phyloP scores from a whole-genome alignment of 2,113 vertebrate genomes.

The Saccopteryx bilineata region DNA sequence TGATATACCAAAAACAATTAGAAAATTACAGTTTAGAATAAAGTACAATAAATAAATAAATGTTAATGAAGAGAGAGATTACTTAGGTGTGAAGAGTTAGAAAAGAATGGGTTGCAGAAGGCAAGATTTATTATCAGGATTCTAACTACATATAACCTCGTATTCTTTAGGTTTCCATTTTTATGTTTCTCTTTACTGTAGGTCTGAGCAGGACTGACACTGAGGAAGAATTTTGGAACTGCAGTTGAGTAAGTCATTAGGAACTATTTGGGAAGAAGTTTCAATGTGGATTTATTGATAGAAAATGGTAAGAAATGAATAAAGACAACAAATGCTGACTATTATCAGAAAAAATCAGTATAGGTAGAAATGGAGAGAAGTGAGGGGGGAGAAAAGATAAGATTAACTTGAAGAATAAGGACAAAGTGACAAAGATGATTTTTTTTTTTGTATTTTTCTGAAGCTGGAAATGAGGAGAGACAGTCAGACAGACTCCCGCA shows the following conservation, averaged over 20 bases:
- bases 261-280: background rate
- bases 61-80: background rate
- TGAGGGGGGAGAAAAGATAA: background rate
- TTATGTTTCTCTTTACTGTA: background rate
- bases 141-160: background rate
- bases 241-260: background rate
- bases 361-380: background rate
- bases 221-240: background rate
- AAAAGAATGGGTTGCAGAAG: background rate
- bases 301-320: background rate
- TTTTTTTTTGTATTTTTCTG: too few relatives aligned
- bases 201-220: background rate
- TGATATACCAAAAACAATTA: slow-evolving; percentile 29
- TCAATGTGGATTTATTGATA: background rate
- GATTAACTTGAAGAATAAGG: background rate
- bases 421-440: background rate
- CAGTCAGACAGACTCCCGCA: too few relatives aligned
- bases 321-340: background rate
- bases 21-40: background rate
- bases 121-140: background rate
- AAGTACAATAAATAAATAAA: background rate
- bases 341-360: background rate
- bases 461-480: too few relatives aligned
- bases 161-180: background rate
- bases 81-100: background rate